Base-by-base conservation (phyloP, 1,140 invertebrate species). In the Drosophila grimshawi region DNA sequence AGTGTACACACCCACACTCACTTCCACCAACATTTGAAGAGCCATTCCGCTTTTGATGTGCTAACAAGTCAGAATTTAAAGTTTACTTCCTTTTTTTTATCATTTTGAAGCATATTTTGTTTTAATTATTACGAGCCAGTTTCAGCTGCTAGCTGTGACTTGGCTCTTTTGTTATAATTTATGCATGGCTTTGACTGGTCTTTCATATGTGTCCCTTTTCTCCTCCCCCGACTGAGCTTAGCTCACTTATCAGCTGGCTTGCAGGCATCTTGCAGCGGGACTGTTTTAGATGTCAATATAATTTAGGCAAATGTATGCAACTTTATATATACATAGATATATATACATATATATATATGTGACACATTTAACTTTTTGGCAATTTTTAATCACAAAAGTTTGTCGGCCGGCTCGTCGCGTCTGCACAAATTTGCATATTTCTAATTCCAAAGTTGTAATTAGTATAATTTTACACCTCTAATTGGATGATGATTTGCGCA, bases 391-490 rank as follows among this genome's bases (percentile, higher is more conserved):
- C 81, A 85, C 51, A 80, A 85, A 89, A 80, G 53, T 89, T 78
- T 68, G 33, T n/a, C 7, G 33, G 11, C 6, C 27, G 39, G 27
- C 68, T 65, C 53, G 61, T 11, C 63, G 63, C 63, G 37, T 73
- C 59, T 46, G 29, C 32, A 63, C 56, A 63, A 52, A 89, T 89
- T 89, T 89, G 85, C 85, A 89, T 89, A 85, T 89, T 89, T 89
- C 78, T 89, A 89, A 89, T 89, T 89, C 82, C 85, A 89, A 89
- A 89, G 85, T 89, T 89, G 85, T 89, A 89, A 89, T 89, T 89
- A 89, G 85, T 89, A 89, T 89, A 89, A 89, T 89, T 89, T 89
- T 89, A 88, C 78, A 85, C 80, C 73, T 89, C 70, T 89, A 89
- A 89, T 89, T 89, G 85, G 80, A 88, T 89, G 85, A 83, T 88